Evolutionary conservation across 2,113 vertebrate genomes (phyloP), one percentile per base, ranked within the genome.

Genomic region (Tautogolabrus adspersus): DNA sequence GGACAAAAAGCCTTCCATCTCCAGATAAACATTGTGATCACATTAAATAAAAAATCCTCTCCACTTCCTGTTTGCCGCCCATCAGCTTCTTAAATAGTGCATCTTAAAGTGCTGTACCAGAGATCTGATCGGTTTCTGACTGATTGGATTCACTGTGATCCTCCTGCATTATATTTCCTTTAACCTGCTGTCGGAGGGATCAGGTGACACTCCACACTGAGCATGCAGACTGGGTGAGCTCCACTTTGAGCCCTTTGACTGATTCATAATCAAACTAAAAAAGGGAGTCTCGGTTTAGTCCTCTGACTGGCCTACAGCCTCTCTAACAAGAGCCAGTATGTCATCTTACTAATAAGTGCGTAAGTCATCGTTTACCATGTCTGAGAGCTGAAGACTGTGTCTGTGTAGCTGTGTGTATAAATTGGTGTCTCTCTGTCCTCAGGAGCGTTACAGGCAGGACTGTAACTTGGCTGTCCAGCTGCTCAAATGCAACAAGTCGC

Each of bases 401-500:
- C 6, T 18, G 30, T 51, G 42, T 23, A 22, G 10, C 22, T 4
- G 10, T 12, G 12, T 38, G 44, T 52, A 5, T 26, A 5, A 54
- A 7, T 64, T 6, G 46, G 2, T 60, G 12, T 71, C 11, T 66
- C 10, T 58, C 1, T 61, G 12, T 74, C 11, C 61, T 10, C 67
- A 99, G 98, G 98, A 99, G 54, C 96, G 98, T 1, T 99, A 99
- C 90, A 93, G 98, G 22, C 96, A 97, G 88, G 98, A 99, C 92
- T 99, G 98, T 83, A 99, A 99, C 87, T 90, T 99, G 65, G 98
- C 98, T 0, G 98, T 99, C 60, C 98, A 98, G 93, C 96, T 99
- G 66, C 95, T 99, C 68, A 98, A 99, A 90, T 99, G 98, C 93
- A 99, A 99, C 93, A 99, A 99, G 90, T 99, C 98, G 5, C 98